A percentile compares a stretch with the other conserved stretches of the same genome.
These are phyloP conservation scores for Romanogobio albipinnatus DNA, from an alignment of 2,113 vertebrate genomes.

Conservation along the genomic window DNA sequence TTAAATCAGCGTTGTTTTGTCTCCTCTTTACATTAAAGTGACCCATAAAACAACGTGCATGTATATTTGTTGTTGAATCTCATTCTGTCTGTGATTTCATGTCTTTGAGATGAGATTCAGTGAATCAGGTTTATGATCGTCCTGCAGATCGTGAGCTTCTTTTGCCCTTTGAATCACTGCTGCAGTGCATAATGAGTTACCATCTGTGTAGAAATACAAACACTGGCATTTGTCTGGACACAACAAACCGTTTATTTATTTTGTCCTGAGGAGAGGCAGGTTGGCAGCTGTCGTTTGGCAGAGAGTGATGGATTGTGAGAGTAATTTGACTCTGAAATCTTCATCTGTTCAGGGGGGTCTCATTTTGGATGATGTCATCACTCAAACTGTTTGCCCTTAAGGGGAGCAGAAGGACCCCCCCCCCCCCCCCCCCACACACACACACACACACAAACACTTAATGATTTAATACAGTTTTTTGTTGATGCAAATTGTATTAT, in stretches of 20 bases:
- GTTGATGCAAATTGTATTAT: too few species aligned
- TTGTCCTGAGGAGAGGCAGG: slow-evolving; percentile 12
- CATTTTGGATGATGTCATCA: slow-evolving; percentile 30
- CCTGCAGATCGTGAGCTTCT: not conserved
- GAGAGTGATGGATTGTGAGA: slow-evolving; percentile 23
- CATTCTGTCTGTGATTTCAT: not conserved
- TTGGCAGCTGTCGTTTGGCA: slow-evolving; percentile 29
- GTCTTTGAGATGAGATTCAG: not conserved
- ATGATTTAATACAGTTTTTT: too few species aligned
- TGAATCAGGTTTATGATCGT: not conserved
- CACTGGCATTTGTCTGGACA: not conserved
- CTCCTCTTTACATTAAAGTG: not conserved
- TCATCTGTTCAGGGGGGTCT: slow-evolving; percentile 15
- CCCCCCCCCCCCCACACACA: not conserved
- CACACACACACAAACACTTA: not conserved
- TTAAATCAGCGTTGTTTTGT: not conserved
- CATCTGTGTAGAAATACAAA: not conserved
- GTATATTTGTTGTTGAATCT: not conserved
- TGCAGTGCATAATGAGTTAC: not conserved
- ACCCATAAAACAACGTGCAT: not conserved
- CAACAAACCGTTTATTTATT: slow-evolving; percentile 8
- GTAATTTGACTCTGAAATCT: slow-evolving; percentile 29
- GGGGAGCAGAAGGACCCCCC: not conserved
- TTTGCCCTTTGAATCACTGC: not conserved
- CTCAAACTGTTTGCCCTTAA: slow-evolving; percentile 12